Base-by-base conservation (phyloP, 2,797 vertebrate genomes). In the Falco berigora region DNA sequence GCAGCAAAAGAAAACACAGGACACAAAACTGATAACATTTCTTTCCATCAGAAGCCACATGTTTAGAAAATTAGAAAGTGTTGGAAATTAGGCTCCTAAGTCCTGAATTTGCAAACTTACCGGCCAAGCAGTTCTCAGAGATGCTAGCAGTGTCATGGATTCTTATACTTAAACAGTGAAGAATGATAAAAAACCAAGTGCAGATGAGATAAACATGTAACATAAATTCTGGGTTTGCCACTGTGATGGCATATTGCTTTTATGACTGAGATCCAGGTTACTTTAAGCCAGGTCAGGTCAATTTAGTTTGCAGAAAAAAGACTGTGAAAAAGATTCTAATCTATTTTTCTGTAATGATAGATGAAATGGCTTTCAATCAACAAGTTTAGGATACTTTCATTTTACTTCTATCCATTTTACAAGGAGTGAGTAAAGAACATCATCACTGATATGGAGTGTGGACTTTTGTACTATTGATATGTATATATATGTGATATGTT, bases 351-450 rank as follows among this genome's bases (percentile, higher is more conserved):
- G 47, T 77, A 32, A 21, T 52, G 34, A 61, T 76, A 91, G 32
- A 72, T 71, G 47, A 91, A 92, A 87, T 0, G 0, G 30, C 24
- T 86, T 89, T 79, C 56, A 88, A 91, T 77, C 82, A 80, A 79
- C 61, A 87, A 73, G n/a, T 95, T 90, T 64, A 80, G 32, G 53
- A 72, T 38, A 76, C 24, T 53, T 73, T 62, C 20, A 69, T 94
- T 81, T 79, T 30, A 83, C 83, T 86, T 84, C 14, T 85, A 81
- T 95, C 61, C 64, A 53, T 92, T 96, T 90, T 94, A 72, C 68
- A 72, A 7, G 11, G 30, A 72, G 20, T 27, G 50, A 83, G 46
- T 80, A 71, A 91, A 91, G 64, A 74, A 44, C 32, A 58, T 83
- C 88, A 46, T 25, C 49, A 55, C 9, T 72, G 61, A 44, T 52